Evolutionary conservation across 2,113 vertebrate genomes (phyloP).

Genomic region (Plestiodon gilberti): DNA sequence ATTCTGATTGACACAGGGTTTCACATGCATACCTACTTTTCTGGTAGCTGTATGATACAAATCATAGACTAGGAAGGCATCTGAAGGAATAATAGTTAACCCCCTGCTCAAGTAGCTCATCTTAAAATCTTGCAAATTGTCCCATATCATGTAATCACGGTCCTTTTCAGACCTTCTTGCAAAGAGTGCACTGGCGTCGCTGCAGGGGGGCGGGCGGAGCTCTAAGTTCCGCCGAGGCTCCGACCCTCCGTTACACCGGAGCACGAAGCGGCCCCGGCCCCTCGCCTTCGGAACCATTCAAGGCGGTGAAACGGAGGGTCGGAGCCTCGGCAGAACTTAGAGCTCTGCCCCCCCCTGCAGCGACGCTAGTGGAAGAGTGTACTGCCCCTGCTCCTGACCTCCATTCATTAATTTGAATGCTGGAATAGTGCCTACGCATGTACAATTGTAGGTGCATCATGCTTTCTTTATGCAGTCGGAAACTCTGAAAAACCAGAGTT

Average conservation of each 20-base stretch:
- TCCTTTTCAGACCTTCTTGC: not conserved
- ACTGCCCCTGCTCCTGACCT: not conserved
- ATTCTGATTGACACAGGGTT: not conserved
- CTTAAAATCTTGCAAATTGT: not conserved
- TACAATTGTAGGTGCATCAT: not conserved
- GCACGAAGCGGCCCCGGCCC: no score
- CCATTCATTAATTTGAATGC: not conserved
- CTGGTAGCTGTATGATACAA: not conserved
- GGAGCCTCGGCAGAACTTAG: no score
- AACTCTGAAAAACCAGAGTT: not conserved
- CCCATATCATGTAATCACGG: not conserved
- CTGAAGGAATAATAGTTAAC: not conserved
- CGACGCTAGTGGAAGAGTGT: no score
- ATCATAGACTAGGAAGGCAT: not conserved
- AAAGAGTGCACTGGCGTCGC: not conserved
- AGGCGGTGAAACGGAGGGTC: no score
- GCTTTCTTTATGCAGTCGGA: not conserved
- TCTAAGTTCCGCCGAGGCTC: no score
- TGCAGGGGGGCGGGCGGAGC: not conserved
- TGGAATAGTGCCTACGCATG: not conserved
- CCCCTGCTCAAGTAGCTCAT: not conserved
- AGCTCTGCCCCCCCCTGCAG: no score
- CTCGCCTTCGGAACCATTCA: no score
- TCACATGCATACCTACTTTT: not conserved
- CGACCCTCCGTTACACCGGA: no score